Percentiles rank a stretch among this genome's conserved stretches.
These are phyloP conservation scores for Microcebus murinus DNA, from an alignment of 2,113 vertebrate genomes.

Conservation along the genomic window DNA sequence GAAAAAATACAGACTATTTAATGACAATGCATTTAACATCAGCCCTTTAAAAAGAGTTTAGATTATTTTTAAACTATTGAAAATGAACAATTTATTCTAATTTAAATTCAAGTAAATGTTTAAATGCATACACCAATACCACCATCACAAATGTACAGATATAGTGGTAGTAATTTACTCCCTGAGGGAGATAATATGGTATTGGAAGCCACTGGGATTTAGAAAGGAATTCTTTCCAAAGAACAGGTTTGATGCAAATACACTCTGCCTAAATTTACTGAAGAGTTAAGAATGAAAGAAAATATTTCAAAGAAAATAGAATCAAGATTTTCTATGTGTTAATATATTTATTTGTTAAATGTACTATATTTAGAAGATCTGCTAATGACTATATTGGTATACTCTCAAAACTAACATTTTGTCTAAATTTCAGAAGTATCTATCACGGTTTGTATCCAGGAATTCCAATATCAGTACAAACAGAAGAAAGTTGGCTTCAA, in stretches of 20 bases:
- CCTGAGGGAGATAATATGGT: neutral
- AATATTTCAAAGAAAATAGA: conserved; percentile 12
- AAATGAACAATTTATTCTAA: neutral
- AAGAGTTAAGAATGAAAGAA: neutral
- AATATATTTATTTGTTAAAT: neutral
- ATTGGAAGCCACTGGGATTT: neutral
- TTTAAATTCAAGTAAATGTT: conserved; percentile 35
- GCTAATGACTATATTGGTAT: neutral
- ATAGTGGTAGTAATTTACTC: neutral
- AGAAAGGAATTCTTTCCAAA: neutral
- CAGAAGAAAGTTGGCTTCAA: conserved; percentile 76
- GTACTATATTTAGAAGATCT: neutral
- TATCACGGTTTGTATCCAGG: neutral
- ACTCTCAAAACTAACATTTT: neutral
- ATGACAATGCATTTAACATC: neutral
- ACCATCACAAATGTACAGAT: neutral
- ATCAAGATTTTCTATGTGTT: neutral
- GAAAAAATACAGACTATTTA: neutral
- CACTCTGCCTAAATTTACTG: neutral
- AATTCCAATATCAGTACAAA: conserved; percentile 62
- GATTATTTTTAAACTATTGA: neutral
- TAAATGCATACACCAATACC: neutral
- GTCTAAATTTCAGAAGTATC: conserved; percentile 35
- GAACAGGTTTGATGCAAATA: neutral
- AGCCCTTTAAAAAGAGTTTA: neutral